Evolutionary conservation across 1,140 invertebrate species (phyloP).

Genomic region (Bombus huntii): DNA sequence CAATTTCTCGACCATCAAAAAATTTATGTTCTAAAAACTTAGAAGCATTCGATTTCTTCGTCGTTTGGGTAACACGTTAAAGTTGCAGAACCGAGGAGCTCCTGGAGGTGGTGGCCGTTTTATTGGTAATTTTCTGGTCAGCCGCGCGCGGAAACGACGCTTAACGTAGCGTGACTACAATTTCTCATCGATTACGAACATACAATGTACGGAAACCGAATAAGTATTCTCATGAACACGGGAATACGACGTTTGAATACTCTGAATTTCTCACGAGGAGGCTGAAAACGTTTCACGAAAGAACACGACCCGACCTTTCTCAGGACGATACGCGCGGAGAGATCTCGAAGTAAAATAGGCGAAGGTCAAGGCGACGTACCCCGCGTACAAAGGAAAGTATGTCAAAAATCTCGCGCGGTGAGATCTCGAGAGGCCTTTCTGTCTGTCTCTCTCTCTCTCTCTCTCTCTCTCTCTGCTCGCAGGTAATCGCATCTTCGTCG

Average conservation of each 20-base stretch:
- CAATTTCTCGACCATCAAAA: neutral
- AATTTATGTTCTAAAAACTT: neutral
- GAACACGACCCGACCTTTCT: slow-evolving; percentile 44
- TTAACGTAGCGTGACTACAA: slow-evolving; percentile 3
- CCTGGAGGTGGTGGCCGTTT: neutral
- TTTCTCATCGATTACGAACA: slow-evolving; percentile 29
- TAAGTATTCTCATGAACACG: neutral
- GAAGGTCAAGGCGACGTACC: slow-evolving; percentile 76
- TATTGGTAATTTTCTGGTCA: slow-evolving; percentile 25
- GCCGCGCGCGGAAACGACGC: neutral
- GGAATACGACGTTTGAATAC: neutral
- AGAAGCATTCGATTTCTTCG: neutral
- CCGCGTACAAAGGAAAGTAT: slow-evolving; percentile 77
- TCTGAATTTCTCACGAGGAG: slow-evolving; percentile 15
- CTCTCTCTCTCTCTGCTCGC: slow-evolving; percentile 21
- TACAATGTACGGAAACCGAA: neutral
- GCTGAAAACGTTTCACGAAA: neutral
- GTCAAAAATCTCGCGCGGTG: slow-evolving; percentile 77
- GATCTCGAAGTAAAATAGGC: slow-evolving; percentile 73
- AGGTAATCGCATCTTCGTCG: slow-evolving; percentile 29
- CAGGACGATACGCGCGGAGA: neutral
- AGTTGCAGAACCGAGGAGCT: neutral
- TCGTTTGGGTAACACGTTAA: neutral
- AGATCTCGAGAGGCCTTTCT: slow-evolving; percentile 56
- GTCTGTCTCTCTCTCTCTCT: slow-evolving; percentile 1